A percentile compares a stretch with the other conserved stretches of the same genome.
phyloP scores from a whole-genome alignment of 2,888 invertebrate species.

The Erebia epiphron region DNA sequence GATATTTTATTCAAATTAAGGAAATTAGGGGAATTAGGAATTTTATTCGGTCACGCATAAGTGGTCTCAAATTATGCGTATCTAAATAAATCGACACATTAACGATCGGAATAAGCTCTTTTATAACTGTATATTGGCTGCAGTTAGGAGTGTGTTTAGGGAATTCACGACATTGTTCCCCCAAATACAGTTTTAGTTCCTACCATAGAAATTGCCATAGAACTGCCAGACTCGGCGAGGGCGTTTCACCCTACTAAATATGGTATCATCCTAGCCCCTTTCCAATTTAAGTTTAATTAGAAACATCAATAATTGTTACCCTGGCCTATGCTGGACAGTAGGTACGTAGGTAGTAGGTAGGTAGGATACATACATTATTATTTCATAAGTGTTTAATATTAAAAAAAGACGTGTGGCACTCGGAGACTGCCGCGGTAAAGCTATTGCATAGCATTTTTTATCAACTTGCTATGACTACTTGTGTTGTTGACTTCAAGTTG shows the following conservation, averaged over 20 bases:
- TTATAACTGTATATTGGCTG: conserved; percentile 4
- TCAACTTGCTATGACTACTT: too few relatives aligned
- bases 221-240: background rate
- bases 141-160: background rate
- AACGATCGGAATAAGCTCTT: conserved; percentile 48
- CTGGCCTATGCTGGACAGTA: background rate
- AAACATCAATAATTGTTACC: background rate
- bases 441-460: too few relatives aligned
- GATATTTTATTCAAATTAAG: conserved; percentile 63
- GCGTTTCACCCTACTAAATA: conserved; percentile 1
- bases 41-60: conserved; percentile 59
- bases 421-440: too few relatives aligned
- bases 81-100: conserved; percentile 44
- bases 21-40: conserved; percentile 50
- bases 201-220: background rate
- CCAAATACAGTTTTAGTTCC: background rate
- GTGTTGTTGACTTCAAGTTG: too few relatives aligned
- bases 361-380: background rate
- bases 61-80: conserved; percentile 69
- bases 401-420: too few relatives aligned
- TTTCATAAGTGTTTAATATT: too few relatives aligned
- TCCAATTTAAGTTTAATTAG: conserved; percentile 8
- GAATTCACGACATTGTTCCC: background rate
- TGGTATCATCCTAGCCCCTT: background rate
- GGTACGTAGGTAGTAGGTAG: too few relatives aligned